Conservation (phyloP, 2,113 vertebrate species). For the Puntigrus tetrazona region DNA sequence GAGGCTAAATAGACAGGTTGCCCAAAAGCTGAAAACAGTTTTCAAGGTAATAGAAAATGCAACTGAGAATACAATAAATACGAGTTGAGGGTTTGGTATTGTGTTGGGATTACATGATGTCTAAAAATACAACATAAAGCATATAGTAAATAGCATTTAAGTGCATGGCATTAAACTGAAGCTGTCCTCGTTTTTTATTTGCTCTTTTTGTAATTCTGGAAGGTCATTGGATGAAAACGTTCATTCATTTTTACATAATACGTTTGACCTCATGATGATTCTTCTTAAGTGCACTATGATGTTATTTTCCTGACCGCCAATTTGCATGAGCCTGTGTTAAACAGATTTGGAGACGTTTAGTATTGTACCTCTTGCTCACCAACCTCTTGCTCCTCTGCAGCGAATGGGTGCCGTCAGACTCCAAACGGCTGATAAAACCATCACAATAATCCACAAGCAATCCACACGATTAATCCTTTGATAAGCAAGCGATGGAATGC, state of each 20-base stretch:
- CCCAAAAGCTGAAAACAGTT: not conserved
- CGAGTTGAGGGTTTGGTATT: not conserved
- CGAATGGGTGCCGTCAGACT: not conserved
- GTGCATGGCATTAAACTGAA: no score
- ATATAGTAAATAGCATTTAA: no score
- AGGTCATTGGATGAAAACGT: no score
- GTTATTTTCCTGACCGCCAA: no score
- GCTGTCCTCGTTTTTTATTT: no score
- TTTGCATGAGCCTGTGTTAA: no score
- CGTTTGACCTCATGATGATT: no score
- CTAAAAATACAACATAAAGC: not conserved
- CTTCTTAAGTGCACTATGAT: no score
- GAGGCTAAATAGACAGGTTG: not conserved
- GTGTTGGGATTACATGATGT: not conserved
- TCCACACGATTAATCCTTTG: not conserved
- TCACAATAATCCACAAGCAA: not conserved
- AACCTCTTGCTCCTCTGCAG: not conserved
- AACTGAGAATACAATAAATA: not conserved
- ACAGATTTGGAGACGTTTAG: not conserved
- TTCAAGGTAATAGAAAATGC: not conserved
- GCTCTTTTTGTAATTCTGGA: no score
- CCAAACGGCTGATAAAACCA: not conserved
- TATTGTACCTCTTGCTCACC: not conserved
- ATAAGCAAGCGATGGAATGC: not conserved
- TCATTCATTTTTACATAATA: no score